Base-by-base conservation (phyloP, 2,888 invertebrate genomes). In the Eurois occulta region DNA sequence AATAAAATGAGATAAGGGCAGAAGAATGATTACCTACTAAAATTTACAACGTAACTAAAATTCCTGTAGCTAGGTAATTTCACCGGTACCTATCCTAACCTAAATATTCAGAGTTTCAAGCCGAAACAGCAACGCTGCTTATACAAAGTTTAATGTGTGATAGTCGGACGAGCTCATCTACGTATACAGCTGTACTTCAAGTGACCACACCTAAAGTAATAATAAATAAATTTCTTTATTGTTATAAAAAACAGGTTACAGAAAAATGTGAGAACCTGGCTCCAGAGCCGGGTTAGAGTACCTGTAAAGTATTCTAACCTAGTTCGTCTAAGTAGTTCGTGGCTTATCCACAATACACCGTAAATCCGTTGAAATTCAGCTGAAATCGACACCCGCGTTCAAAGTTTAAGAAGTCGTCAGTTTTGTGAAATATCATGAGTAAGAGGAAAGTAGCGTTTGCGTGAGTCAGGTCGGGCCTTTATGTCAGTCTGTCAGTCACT, bases 381-480 rank as follows among this genome's bases (percentile, higher is more conserved):
- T 82, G 80, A 86, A 84, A 68, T 64, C 32, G 13, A 43, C 75
- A 75, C 80, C 80, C 77, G 52, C 77, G 81, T 90, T 77, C 87
- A 72, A 66, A 91, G 90, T 91, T 90, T 89, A 86, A 52, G 89
- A 85, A 86, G 90, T 89, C 85, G 78, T 70, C 74, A 80, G 78
- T 88, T 90, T 91, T 88, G 90, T 89, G 78, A 91, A 91, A 90
- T 92, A 90, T 89, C 90, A 90, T 91, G 90, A 91, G 91, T 91
- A 91, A 91, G 91, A 92, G 91, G 91, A 93, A 94, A 94, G 94
- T 89, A 83, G 88, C 90, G 82, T 84, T 91, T 62, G 88, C 89
- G 89, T 92, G 91, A 89, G 87, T 89, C 90, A 88, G 85, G 79
- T 84, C 78, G 72, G 88, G 87, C 88, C 88, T 91, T 89, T 86